These are phyloP conservation scores for Cheilosia impressa DNA, from an alignment of 2,888 invertebrate genomes.

Conservation along the genomic window DNA sequence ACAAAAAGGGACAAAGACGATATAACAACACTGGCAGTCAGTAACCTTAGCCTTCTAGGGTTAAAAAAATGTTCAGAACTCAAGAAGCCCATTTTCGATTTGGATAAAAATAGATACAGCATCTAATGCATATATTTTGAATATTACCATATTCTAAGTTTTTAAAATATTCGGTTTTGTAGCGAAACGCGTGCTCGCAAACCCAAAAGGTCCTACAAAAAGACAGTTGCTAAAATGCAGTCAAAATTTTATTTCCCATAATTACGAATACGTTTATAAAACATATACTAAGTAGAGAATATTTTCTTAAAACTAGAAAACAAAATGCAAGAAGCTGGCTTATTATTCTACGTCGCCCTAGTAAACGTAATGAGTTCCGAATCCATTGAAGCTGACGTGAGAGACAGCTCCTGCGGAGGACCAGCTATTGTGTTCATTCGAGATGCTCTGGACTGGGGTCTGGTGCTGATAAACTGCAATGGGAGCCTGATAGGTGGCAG, in stretches of 20 bases:
- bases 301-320: constrained; percentile 51
- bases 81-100: too few relatives aligned
- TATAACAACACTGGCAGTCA: too few relatives aligned
- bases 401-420: constrained; percentile 86
- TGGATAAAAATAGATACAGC: too few relatives aligned
- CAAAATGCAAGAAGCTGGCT: constrained; percentile 4
- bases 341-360: constrained; percentile 80
- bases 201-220: too few relatives aligned
- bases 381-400: constrained; percentile 87
- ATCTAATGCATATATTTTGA: too few relatives aligned
- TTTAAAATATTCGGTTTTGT: too few relatives aligned
- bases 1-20: too few relatives aligned
- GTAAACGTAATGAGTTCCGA: constrained; percentile 87
- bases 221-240: background rate
- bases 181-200: too few relatives aligned
- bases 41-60: too few relatives aligned
- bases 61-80: too few relatives aligned
- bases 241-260: constrained; percentile 9
- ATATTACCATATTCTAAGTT: too few relatives aligned
- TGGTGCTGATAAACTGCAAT: constrained; percentile 31
- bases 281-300: background rate
- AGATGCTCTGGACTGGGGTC: constrained; percentile 29
- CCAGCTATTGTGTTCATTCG: constrained; percentile 76
- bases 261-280: background rate
- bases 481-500: constrained; percentile 24